Conservation (phyloP, 1,140 invertebrate species). For the Papilio dardanus region DNA sequence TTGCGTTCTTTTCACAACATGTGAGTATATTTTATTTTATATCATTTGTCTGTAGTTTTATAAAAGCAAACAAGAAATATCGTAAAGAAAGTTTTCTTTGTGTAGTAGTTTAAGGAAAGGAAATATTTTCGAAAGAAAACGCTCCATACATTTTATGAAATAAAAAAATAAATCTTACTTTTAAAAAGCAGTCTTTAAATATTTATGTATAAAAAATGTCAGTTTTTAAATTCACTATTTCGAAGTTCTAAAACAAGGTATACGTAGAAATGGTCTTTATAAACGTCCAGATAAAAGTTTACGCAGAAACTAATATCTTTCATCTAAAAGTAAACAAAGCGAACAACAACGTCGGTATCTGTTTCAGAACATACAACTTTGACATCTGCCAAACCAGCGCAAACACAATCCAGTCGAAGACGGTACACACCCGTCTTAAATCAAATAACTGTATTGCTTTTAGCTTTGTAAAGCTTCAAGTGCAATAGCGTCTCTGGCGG, state of each 20-base stretch:
- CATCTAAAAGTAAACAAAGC: constrained; percentile 69
- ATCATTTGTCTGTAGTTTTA: constrained; percentile 33
- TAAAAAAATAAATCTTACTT: neutral
- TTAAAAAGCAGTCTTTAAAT: neutral
- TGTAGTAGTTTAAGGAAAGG: constrained; percentile 21
- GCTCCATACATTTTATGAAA: constrained; percentile 7
- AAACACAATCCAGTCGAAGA: constrained; percentile 78
- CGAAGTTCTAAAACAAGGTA: neutral
- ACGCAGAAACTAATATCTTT: constrained; percentile 52
- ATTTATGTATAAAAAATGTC: neutral
- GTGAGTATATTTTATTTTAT: constrained; percentile 38
- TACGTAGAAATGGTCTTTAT: neutral
- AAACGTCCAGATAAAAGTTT: constrained; percentile 28
- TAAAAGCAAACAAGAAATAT: constrained; percentile 31
- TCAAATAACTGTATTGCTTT: constrained; percentile 82
- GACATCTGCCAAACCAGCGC: constrained; percentile 80
- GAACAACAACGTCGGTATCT: constrained; percentile 68
- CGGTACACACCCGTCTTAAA: constrained; percentile 78
- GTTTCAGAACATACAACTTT: constrained; percentile 80
- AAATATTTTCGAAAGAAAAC: constrained; percentile 11
- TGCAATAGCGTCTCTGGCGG: constrained; percentile 76
- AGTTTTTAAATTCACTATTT: constrained; percentile 16
- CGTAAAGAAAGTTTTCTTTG: constrained; percentile 9
- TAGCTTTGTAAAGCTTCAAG: constrained; percentile 80
- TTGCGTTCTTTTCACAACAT: constrained; percentile 35